Conservation (phyloP, 2,797 vertebrate genomes). For the Bufotes viridis region DNA sequence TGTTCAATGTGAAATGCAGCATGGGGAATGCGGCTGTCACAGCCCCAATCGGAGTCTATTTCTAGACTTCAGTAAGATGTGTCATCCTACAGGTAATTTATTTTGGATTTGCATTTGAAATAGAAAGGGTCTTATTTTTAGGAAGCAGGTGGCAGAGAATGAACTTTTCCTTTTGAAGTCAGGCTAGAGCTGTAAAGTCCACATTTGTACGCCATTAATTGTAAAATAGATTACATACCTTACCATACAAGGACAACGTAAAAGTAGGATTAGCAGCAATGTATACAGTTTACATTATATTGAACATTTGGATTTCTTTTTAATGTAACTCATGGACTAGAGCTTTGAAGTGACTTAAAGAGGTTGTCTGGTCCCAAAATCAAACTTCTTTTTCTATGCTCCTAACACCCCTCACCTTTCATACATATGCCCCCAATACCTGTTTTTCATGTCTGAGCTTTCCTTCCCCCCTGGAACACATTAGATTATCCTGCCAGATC, state of each 20-base stretch:
- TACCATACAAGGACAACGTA: not conserved
- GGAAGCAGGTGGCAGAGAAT: slow-evolving; percentile 6
- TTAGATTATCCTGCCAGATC: too few species aligned
- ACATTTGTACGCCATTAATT: not conserved
- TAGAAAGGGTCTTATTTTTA: slow-evolving; percentile 19
- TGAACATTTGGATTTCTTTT: not conserved
- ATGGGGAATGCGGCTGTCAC: slow-evolving; percentile 1
- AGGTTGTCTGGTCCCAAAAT: too few species aligned
- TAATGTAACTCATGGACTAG: too few species aligned
- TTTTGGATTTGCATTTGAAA: slow-evolving; percentile 24
- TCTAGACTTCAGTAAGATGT: slow-evolving; percentile 20
- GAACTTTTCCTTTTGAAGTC: not conserved
- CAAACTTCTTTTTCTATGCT: too few species aligned
- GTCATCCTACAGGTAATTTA: slow-evolving; percentile 24
- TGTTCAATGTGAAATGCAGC: not conserved
- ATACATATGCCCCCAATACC: too few species aligned
- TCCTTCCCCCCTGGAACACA: too few species aligned
- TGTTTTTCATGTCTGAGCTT: too few species aligned
- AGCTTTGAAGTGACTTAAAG: too few species aligned
- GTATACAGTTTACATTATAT: not conserved
- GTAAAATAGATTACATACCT: not conserved
- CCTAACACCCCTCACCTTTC: too few species aligned
- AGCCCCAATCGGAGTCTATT: not conserved
- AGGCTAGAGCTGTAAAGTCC: not conserved
- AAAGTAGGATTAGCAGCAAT: not conserved